Base-by-base conservation (phyloP, 2,888 invertebrate species). In the Eilema caniola region DNA sequence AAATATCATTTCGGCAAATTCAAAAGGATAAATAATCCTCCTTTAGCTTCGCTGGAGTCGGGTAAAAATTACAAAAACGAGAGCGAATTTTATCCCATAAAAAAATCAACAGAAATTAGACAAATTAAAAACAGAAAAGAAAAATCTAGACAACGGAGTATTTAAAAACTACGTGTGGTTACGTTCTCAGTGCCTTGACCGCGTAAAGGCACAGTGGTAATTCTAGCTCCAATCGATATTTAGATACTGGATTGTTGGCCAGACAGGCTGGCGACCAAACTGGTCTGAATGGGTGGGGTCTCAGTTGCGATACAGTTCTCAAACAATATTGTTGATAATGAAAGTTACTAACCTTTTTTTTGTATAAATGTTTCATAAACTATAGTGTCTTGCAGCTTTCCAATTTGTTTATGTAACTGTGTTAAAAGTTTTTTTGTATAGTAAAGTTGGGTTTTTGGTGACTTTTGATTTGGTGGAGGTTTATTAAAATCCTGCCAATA, bases 181-280 rank as follows among this genome's bases (percentile, higher is more conserved):
- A 59, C 28, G 16, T 31, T 59, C 28, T 25, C 59, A 60, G 12
- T 64, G 62, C 57, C 62, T 66, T 68, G 71, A 59, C 72, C 66
- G 57, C 37, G 56, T 66, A 62, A 65, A 71, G 23, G 70, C 66
- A 57, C 60, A 65, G 73, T 73, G 81, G 83, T 88, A 88, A 88
- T 85, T 89, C 81, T 76, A 83, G 86, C 76, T 74, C 63, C 75
- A 90, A 93, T 93, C 93, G 85, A 93, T 93, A 91, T 74, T 71
- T 71, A 77, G 79, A 80, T 79, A 75, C 87, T 88, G 85, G 83
- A 87, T 87, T 84, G 83, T 84, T 80, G 83, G 82, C 75, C 84
- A 92, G 92, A 91, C 92, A 76, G 88, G 72, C 87, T 83, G 93
- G 92, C 91, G 92, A 77, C 69, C 62, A 62, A 11, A 57, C 92